A percentile compares a stretch with the other conserved stretches of the same genome.
Evolutionary conservation across 2,888 invertebrate species (phyloP).

Genomic region (Oasisia sp.): DNA sequence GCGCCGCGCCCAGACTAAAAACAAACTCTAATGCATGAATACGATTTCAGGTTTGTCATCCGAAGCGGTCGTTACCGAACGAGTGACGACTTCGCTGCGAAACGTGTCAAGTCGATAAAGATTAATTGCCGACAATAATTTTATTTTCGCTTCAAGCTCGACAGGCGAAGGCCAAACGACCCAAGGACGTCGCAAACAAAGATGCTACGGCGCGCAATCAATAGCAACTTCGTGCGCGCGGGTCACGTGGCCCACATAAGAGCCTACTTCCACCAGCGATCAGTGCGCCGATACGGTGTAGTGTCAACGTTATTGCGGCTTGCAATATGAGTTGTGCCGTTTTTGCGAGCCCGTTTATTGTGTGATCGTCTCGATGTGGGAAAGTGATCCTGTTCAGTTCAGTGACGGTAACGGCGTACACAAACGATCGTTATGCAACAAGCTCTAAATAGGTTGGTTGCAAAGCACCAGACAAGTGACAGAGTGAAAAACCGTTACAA

Average conservation of each 20-base stretch:
- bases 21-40: too few species aligned
- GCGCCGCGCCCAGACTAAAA: too few species aligned
- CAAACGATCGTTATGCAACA: too few species aligned
- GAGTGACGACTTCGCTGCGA: not conserved
- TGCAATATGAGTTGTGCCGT: too few species aligned
- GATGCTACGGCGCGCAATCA: not conserved
- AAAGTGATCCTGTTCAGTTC: too few species aligned
- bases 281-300: not conserved
- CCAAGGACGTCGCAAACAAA: not conserved
- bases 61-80: not conserved
- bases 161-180: not conserved
- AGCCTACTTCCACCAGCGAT: not conserved
- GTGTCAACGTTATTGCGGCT: not conserved
- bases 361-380: too few species aligned
- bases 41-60: too few species aligned
- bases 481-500: too few species aligned
- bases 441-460: too few species aligned
- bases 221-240: not conserved
- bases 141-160: not conserved
- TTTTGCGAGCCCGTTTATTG: not conserved
- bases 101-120: not conserved
- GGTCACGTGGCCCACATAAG: not conserved
- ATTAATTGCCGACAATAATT: not conserved
- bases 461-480: too few species aligned
- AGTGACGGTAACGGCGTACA: too few species aligned